These are phyloP conservation scores for Coecobrya sp. DNA, from an alignment of 2,888 invertebrate genomes.

Conservation along the genomic window DNA sequence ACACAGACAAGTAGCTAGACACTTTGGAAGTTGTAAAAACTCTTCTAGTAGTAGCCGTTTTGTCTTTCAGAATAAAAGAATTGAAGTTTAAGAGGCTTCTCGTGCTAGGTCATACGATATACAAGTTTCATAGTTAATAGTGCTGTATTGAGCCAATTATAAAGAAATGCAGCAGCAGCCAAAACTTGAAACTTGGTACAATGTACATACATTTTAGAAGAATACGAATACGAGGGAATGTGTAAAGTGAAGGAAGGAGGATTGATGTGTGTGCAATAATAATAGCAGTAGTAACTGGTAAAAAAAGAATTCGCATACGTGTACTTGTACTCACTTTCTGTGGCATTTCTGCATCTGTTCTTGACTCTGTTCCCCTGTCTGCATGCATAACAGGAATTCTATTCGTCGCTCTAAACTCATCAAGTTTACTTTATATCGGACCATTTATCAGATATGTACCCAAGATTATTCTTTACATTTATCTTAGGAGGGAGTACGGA, in stretches of 20 bases:
- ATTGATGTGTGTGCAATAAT: conserved; percentile 1
- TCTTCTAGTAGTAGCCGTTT: conserved; percentile 4
- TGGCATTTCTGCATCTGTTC: background rate
- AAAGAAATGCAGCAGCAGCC: background rate
- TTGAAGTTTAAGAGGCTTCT: conserved; percentile 19
- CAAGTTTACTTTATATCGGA: background rate
- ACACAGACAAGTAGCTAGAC: background rate
- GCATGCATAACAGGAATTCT: background rate
- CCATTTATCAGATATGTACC: background rate
- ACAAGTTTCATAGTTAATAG: background rate
- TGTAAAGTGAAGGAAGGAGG: background rate
- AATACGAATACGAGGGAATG: background rate
- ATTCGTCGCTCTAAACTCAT: background rate
- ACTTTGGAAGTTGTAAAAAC: background rate
- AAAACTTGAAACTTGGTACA: background rate
- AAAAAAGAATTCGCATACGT: conserved; percentile 31
- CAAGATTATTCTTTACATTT: no score
- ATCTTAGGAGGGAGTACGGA: no score
- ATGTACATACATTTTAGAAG: background rate
- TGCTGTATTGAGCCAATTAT: conserved; percentile 8
- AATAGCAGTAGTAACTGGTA: background rate
- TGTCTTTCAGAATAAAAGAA: conserved; percentile 21
- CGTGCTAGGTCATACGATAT: conserved; percentile 41
- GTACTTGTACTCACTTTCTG: background rate
- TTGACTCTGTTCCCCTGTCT: background rate